Base-by-base conservation (phyloP, 2,797 vertebrate genomes). In the Chloroceryle amazona region DNA sequence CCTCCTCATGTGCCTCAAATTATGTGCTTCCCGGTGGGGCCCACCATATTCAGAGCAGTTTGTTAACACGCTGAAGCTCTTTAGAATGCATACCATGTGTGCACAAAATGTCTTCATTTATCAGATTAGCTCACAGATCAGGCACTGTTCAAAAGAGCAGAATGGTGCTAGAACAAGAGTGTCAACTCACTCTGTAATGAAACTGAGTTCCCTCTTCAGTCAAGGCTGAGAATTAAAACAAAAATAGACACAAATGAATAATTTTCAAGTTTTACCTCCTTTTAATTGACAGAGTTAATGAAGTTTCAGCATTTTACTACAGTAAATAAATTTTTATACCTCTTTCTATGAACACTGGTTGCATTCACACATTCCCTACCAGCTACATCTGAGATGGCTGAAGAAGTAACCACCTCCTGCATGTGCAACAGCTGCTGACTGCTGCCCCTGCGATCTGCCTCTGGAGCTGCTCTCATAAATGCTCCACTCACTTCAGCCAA, bases 101-200 rank as follows among this genome's bases (percentile, higher is more conserved):
- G 79, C 65, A 74, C 85, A 83, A 88, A 92, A 93, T 72, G 73
- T 81, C 66, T 88, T 93, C 42, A 52, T 93, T 90, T 95, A 75
- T 93, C 75, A 95, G 79, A 75, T 54, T 68, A 83, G 28, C 68
- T 88, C 46, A 78, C 41, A 72, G 75, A 88, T 75, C 75, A 70
- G 61, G 35, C 39, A 39, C 49, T 72, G 44, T 71, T 85, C 75
- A 88, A 83, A 81, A 73, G 60, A 61, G 79, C 26, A 88, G 81
- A 74, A 81, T 37, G 49, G 62, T 54, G 62, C 51, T 55, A 66
- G 61, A 61, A 72, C 51, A 75, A 83, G 18, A 20, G 17, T 78
- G 13, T 88, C 80, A 86, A 7, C 19, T 12, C 54, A 61, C 37
- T 12, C 54, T 58, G 55, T 21, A 57, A 26, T 1, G 2, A 72